Base-by-base conservation (phyloP, 1,140 invertebrate species). In the Achatina immaculata region DNA sequence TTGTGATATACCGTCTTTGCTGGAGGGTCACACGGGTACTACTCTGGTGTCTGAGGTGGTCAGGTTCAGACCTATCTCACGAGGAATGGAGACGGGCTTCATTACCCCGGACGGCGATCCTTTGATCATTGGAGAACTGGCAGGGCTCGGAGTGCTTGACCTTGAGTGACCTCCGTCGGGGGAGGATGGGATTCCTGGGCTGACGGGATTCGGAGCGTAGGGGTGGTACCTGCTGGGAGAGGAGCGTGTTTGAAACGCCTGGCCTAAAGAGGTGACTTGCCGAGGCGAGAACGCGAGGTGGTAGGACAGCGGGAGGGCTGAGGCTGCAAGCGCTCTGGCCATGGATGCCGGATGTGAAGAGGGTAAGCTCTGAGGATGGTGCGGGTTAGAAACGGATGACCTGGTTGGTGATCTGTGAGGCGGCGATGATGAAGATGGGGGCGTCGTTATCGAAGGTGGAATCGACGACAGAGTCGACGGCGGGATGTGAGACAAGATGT, bases 181-280 rank as follows among this genome's bases (percentile, higher is more conserved):
- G 6, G 82, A 58, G 16, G 73, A 42, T 0, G 78, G 62, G 4
- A 55, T 71, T 0, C 69, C 68, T 14, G 82, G 82, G n/a, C 78
- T 83, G 45, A 83, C 73, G 1, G 82, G 82, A n/a, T 78, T 66
- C 21, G 78, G 65, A 24, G 78, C 82, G 74, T 83, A 83, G 16
- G 82, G 82, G 78, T 83, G 82, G 73, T 51, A 83, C 24, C 82
- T 43, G 55, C 69, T 66, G 11, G 73, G 72, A n/a, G 80, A 73
- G 66, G 73, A 75, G 31, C 58, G 72, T 14, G 48, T 38, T 14
- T 65, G 80, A n/a, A 76, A 76, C 24, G 66, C 19, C 2, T 55
- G 71, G 58, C 48, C 71, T 42, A 78, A n/a, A 42, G 68, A 48
- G 40, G 66, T 19, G 3, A 42, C 45, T 38, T 77, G 45, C 24